Conservation (phyloP, 2,888 invertebrate species). For the Drosophila mimica region DNA sequence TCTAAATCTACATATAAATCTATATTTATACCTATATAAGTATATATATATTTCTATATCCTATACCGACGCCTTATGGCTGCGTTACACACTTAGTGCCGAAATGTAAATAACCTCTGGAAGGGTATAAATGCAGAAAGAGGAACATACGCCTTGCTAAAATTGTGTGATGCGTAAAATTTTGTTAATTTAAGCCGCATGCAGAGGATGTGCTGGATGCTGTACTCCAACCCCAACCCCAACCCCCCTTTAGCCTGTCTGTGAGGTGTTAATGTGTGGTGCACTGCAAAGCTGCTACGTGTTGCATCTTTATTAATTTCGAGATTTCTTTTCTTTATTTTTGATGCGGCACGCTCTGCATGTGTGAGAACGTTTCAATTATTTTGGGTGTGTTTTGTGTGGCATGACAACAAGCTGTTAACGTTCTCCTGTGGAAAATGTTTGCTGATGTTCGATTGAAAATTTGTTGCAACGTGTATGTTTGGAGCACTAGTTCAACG, state of each 20-base stretch:
- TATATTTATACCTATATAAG: too few species aligned
- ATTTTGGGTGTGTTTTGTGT: conserved; percentile 34
- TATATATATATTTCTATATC: too few species aligned
- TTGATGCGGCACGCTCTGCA: conserved; percentile 32
- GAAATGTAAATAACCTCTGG: not conserved
- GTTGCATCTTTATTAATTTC: conserved; percentile 57
- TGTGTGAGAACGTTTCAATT: conserved; percentile 12
- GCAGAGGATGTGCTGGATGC: conserved; percentile 20
- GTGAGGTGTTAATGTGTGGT: conserved; percentile 68
- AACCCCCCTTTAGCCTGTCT: not conserved
- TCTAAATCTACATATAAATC: not conserved
- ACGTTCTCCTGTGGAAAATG: conserved; percentile 6
- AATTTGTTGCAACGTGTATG: not conserved
- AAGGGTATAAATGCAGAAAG: conserved; percentile 12
- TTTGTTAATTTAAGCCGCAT: conserved; percentile 71
- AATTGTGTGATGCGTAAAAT: conserved; percentile 77
- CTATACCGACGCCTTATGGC: not conserved
- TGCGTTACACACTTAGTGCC: not conserved
- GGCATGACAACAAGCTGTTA: conserved; percentile 15
- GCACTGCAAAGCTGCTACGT: conserved; percentile 45
- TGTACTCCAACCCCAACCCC: conserved; percentile 1
- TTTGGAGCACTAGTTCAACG: not conserved
- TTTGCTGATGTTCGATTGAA: not conserved
- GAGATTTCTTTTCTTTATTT: conserved; percentile 10
- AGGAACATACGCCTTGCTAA: conserved; percentile 34